Evolutionary conservation across 2,888 invertebrate genomes (phyloP).

Genomic region (Brachyptera risi): DNA sequence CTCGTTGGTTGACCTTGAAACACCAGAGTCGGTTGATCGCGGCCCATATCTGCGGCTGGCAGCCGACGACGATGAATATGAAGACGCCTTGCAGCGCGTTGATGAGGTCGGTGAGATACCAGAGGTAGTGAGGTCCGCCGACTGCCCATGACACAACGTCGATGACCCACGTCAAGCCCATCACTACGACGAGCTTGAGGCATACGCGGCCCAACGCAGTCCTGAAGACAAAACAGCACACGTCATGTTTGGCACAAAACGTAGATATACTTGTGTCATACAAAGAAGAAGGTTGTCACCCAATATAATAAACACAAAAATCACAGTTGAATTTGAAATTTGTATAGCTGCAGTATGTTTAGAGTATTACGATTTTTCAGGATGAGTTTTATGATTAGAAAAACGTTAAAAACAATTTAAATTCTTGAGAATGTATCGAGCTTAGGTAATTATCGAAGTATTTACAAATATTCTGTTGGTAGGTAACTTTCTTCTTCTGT

Average conservation of each 20-base stretch:
- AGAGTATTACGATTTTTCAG: too few relatives aligned
- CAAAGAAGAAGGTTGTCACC: background rate
- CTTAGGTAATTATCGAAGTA: too few relatives aligned
- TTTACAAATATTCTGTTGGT: too few relatives aligned
- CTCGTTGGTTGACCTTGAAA: slow-evolving; percentile 43
- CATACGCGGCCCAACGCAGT: slow-evolving; percentile 80
- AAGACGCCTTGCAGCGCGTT: slow-evolving; percentile 85
- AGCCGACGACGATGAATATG: slow-evolving; percentile 84
- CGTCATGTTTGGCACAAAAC: too few relatives aligned
- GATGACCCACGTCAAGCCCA: slow-evolving; percentile 73
- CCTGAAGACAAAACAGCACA: slow-evolving; percentile 50
- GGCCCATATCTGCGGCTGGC: slow-evolving; percentile 76
- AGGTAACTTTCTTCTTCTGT: too few relatives aligned
- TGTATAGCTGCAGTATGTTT: too few relatives aligned
- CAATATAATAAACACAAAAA: too few relatives aligned
- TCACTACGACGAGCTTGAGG: slow-evolving; percentile 78
- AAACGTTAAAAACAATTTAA: too few relatives aligned
- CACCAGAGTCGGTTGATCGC: slow-evolving; percentile 64
- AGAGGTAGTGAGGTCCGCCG: slow-evolving; percentile 74
- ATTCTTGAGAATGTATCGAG: too few relatives aligned
- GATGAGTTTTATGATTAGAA: too few relatives aligned
- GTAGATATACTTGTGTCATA: too few relatives aligned
- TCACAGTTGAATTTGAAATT: too few relatives aligned
- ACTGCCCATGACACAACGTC: slow-evolving; percentile 81
- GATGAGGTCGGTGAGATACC: slow-evolving; percentile 80